Evolutionary conservation across 2,113 vertebrate species (phyloP).

Genomic region (Dromaius novaehollandiae): DNA sequence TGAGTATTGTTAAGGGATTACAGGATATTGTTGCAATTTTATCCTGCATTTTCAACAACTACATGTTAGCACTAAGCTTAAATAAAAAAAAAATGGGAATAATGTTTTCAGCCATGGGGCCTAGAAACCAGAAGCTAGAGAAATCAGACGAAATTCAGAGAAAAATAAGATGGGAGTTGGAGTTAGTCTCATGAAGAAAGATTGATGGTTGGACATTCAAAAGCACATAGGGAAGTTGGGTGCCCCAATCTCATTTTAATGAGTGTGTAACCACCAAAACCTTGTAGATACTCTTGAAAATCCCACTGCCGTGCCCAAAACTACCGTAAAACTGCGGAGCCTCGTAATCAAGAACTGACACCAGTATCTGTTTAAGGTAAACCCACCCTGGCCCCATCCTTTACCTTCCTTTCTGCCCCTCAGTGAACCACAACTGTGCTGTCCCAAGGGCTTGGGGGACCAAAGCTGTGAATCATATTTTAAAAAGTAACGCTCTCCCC

Average conservation of each 20-base stretch:
- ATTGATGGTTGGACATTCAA: background rate
- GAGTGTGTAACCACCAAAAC: background rate
- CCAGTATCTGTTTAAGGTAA: background rate
- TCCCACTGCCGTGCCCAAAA: background rate
- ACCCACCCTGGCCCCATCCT: background rate
- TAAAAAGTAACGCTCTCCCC: background rate
- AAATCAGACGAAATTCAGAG: background rate
- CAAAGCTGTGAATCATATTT: background rate
- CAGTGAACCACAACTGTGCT: background rate
- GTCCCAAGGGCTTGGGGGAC: background rate
- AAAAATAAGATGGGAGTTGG: background rate
- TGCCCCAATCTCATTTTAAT: background rate
- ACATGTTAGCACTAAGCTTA: background rate
- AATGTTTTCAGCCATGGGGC: background rate
- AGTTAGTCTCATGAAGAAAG: background rate
- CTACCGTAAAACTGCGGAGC: background rate
- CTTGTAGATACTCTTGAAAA: background rate
- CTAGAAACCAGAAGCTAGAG: background rate
- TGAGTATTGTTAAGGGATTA: background rate
- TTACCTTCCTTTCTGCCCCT: background rate
- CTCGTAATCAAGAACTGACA: background rate
- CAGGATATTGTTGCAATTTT: background rate
- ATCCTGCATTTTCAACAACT: background rate
- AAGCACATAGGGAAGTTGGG: background rate
- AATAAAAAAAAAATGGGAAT: background rate